Base-by-base conservation (phyloP, 2,797 vertebrate species). In the Euphonia xanthogaster region DNA sequence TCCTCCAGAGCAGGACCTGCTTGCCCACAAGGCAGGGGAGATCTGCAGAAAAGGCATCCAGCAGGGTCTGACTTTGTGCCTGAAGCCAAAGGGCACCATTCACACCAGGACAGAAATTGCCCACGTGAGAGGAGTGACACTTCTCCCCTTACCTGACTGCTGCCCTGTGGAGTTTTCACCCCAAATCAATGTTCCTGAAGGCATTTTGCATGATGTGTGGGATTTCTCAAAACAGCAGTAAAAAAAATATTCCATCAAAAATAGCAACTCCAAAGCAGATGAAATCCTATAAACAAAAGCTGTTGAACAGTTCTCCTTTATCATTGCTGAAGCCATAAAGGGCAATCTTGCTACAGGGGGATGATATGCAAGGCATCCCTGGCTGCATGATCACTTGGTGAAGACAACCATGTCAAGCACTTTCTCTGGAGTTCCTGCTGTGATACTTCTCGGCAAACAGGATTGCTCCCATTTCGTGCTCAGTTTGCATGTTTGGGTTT, bases 351-450 rank as follows among this genome's bases (percentile, higher is more conserved):
- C 33, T 39, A 3, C 40, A 40, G 42, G 0, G 0, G 48, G 18
- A 5, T 60, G 63, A 33, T 0, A 0, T 24, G 70, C 40, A 42
- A 58, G 28, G n/a, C 72, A 51, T 35, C 58, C n/a, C 45, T 63
- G 51, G 35, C 50, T 57, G 30, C 0, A 0, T 4, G 58, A 45
- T 24, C 1, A 0, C 42, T 62, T 7, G 5, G 53, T 10, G 6
- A 72, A 65, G 61, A 48, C 19, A 63, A 22, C 25, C 51, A 25
- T 3, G 10, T 28, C 76, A 71, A 27, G 21, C 66, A 21, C 40
- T 65, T 93, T 75, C 19, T 72, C 67, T 82, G 45, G n/a, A 57
- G 45, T 3, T 75, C 39, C 58, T 81, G 90, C 81, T 82, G 79
- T 35, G 45, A 16, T 61, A 37, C 28, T 47, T 65, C 51, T 30